phyloP scores from a whole-genome alignment of 1,140 invertebrate species.

The Triops cancriformis region DNA sequence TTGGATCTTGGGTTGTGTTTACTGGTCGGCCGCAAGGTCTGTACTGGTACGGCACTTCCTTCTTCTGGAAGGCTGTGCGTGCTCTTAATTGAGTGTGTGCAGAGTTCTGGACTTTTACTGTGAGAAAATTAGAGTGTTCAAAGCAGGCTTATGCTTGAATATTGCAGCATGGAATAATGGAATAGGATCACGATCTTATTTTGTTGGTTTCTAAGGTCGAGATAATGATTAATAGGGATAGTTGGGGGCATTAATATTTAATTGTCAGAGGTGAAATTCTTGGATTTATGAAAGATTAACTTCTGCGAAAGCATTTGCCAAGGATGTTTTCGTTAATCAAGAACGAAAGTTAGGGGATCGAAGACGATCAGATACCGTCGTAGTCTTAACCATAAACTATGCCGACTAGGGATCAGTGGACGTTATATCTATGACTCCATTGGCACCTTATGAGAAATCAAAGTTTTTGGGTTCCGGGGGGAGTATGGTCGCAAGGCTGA shows the following conservation, averaged over 20 bases:
- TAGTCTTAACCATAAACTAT: constrained; percentile 81
- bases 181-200: constrained; percentile 72
- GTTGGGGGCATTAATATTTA: constrained; percentile 63
- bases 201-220: constrained; percentile 40
- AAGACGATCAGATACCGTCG: constrained; percentile 73
- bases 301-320: constrained; percentile 69
- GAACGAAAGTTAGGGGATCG: constrained; percentile 68
- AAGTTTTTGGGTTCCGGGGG: constrained; percentile 78
- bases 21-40: constrained; percentile 35
- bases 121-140: constrained; percentile 78
- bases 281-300: constrained; percentile 47
- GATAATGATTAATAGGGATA: constrained; percentile 55
- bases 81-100: constrained; percentile 40
- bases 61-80: constrained; percentile 35
- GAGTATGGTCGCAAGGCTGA: constrained; percentile 86
- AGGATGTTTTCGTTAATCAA: constrained; percentile 76
- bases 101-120: constrained; percentile 51
- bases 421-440: constrained; percentile 45
- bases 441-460: constrained; percentile 56
- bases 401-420: constrained; percentile 62
- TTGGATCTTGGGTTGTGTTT: constrained; percentile 40
- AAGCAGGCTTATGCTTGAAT: constrained; percentile 65
- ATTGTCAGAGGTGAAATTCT: constrained; percentile 57
- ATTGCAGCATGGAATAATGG: constrained; percentile 70
- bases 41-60: constrained; percentile 30